Conservation (phyloP, 2,113 vertebrate genomes). For the Coracopsis vasa region DNA sequence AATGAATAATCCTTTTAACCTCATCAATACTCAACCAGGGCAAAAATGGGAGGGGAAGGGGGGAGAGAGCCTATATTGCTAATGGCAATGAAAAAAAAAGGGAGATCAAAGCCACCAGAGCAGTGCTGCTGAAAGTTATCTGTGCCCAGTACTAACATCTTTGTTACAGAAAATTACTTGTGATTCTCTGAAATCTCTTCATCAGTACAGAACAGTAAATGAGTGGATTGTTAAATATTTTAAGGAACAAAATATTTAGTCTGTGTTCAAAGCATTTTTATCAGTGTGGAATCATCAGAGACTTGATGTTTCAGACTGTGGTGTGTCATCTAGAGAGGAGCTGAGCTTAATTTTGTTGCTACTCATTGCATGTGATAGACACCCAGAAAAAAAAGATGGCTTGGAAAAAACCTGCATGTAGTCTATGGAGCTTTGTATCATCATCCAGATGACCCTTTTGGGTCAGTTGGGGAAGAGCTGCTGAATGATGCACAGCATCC, state of each 20-base stretch:
- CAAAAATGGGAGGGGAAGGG: neutral
- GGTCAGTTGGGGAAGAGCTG: neutral
- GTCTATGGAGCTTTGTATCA: neutral
- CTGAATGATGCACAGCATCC: neutral
- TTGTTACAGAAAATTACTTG: neutral
- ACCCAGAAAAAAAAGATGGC: neutral
- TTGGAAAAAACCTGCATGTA: neutral
- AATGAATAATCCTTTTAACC: conserved; percentile 56
- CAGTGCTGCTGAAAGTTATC: neutral
- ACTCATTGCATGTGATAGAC: neutral
- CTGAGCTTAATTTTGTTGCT: neutral
- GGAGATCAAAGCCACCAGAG: neutral
- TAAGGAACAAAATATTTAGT: conserved; percentile 58
- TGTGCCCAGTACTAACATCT: neutral
- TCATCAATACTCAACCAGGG: conserved; percentile 6
- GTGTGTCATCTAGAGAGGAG: neutral
- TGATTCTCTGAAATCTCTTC: neutral
- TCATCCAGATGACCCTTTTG: neutral
- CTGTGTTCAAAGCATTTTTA: neutral
- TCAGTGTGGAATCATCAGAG: neutral
- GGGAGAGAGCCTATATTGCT: neutral
- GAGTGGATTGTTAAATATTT: conserved; percentile 32
- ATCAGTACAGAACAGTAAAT: conserved; percentile 21
- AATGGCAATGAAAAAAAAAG: neutral
- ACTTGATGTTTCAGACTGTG: neutral